Base-by-base conservation (phyloP, 2,113 vertebrate species). In the Pachypanchax playfairii region DNA sequence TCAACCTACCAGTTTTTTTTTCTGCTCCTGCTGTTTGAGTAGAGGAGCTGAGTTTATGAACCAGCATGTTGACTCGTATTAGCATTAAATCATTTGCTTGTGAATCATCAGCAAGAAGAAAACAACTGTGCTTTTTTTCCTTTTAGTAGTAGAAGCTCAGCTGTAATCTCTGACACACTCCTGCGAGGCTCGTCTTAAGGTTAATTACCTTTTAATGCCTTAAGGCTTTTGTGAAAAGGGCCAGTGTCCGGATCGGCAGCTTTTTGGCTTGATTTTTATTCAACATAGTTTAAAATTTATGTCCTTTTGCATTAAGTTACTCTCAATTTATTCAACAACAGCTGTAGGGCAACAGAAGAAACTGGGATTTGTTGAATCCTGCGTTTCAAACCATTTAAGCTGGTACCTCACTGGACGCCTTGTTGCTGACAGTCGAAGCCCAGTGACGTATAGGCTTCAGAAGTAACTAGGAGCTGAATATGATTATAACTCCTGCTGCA, bases 91-190 rank as follows among this genome's bases (percentile, higher is more conserved):
- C 41, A 41, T 21, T 17, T 43, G 4, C 9, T 17, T 54, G 41
- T 63, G 62, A 48, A 41, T 56, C 26, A 36, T 56, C 22, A 36
- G 18, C 47, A 50, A 21, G 3, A 11, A 29, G 26, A 64, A 41
- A 77, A 44, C 48, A 48, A 48, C 50, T 26, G 24, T 8, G 48
- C 25, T 1, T 20, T 72, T 26, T 51, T 17, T 61, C 20, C 38
- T 42, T 42, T 38, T 29, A 8, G 8, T 42, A 8, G 13, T 47
- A 2, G 33, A 11, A 43, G 9, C 59, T 47, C 36, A 81, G 81
- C 73, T 84, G 72, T 70, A 48, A 54, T 50, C 49, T 71, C 33
- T 73, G 55, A 70, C 71, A 80, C 54, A 57, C 3, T 38, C n/a
- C 43, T 53, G 44, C 36, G 54, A 35, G 66, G 50, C 67, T 85